These are phyloP conservation scores for Ecliptopera silaceata DNA, from an alignment of 2,888 invertebrate species.

Conservation along the genomic window DNA sequence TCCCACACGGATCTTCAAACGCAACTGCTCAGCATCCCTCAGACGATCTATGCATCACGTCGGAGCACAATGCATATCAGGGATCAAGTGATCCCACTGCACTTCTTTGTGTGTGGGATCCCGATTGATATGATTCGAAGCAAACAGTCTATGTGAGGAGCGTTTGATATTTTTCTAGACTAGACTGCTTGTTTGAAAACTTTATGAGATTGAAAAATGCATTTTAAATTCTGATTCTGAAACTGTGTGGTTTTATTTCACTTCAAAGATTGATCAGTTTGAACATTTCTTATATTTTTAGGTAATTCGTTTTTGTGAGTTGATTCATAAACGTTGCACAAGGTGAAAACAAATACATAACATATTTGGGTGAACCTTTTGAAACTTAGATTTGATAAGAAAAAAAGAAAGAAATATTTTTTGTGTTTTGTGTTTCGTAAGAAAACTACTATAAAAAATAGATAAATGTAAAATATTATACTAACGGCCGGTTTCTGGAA, in stretches of 20 bases:
- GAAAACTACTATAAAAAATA: too few relatives aligned
- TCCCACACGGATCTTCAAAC: not conserved
- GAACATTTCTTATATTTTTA: too few relatives aligned
- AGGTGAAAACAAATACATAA: too few relatives aligned
- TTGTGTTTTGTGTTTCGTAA: too few relatives aligned
- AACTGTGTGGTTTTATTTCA: not conserved
- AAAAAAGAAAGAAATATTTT: too few relatives aligned
- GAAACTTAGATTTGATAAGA: too few relatives aligned
- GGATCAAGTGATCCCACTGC: not conserved
- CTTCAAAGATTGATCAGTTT: too few relatives aligned
- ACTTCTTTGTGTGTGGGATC: not conserved
- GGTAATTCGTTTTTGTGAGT: too few relatives aligned
- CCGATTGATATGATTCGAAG: not conserved
- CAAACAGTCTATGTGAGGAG: not conserved
- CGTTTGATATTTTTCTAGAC: not conserved
- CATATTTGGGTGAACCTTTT: too few relatives aligned
- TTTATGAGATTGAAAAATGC: not conserved
- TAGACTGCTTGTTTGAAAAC: not conserved
- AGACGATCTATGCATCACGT: conserved; percentile 1
- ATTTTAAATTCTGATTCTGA: not conserved
- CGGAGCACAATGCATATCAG: not conserved
- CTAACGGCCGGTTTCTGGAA: too few relatives aligned
- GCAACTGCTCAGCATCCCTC: conserved; percentile 2
- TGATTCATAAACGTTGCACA: too few relatives aligned
- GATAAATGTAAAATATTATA: too few relatives aligned